Percentiles rank a stretch among this genome's conserved stretches.
Evolutionary conservation across 2,888 invertebrate species (phyloP).

Genomic region (Eupithecia inturbata): DNA sequence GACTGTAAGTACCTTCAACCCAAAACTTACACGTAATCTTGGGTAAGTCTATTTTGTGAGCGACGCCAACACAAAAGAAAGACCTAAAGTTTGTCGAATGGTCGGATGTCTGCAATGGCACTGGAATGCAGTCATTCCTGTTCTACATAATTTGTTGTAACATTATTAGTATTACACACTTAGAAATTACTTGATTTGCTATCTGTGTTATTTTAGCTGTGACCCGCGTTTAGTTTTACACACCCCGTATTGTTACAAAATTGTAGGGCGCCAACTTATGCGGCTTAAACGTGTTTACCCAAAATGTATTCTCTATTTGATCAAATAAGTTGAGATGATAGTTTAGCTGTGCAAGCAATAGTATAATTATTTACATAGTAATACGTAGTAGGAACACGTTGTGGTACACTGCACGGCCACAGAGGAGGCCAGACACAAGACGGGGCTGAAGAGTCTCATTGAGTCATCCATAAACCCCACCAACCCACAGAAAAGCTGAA

Average conservation of each 20-base stretch:
- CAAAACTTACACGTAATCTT: conserved; percentile 22
- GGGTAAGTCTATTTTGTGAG: conserved; percentile 47
- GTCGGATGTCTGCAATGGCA: conserved; percentile 56
- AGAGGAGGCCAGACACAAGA: no score
- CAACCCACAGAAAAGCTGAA: no score
- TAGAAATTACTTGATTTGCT: conserved; percentile 28
- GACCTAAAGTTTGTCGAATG: conserved; percentile 41
- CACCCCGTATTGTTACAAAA: not conserved
- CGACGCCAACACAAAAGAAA: conserved; percentile 50
- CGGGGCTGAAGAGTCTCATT: no score
- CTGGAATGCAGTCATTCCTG: conserved; percentile 71
- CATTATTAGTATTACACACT: conserved; percentile 34
- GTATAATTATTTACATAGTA: no score
- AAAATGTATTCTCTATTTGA: no score
- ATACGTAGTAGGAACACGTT: no score
- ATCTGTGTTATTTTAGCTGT: conserved; percentile 1
- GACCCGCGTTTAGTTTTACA: not conserved
- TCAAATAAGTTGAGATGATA: no score
- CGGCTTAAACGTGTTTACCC: not conserved
- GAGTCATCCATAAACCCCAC: no score
- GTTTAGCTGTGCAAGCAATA: not conserved
- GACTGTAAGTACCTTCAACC: not conserved
- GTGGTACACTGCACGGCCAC: no score
- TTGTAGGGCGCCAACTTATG: not conserved
- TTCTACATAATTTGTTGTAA: conserved; percentile 57